Base-by-base conservation (phyloP, 1,140 invertebrate genomes). In the Scaptodrosophila lebanonensis region DNA sequence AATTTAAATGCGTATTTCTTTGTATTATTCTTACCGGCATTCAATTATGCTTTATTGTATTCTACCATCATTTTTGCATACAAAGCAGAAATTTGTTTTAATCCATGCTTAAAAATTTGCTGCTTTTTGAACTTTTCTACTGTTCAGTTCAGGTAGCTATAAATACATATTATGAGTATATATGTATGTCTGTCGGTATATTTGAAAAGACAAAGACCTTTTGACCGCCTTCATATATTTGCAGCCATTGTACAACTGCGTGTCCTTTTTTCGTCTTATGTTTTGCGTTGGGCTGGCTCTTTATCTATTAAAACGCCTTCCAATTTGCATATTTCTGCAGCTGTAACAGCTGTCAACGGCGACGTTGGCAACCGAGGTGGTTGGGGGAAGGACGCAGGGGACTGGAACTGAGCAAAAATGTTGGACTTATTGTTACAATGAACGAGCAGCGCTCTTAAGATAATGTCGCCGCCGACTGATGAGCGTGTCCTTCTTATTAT, bases 281-380 rank as follows among this genome's bases (percentile, higher is more conserved):
- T 57, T 61, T 72, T 69, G 69, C 45, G 56, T 62, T 47, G 50
- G 30, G 16, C 11, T 49, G 20, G 73, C 73, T 82, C 69, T 79
- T 79, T 79, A 79, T 79, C 73, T 79, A 79, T 73, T 79, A 79
- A 75, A 79, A 82, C 73, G 73, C 73, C 73, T 79, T 75, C 73
- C 69, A 82, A 79, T 79, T 79, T 79, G 73, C 73, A 79, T 79
- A 79, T 79, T 82, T 79, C 75, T 79, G 73, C 73, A 82, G 73
- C 73, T 79, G 73, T 73, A 79, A 66, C 73, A 79, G 75, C 73
- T 79, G 73, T 79, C 75, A 79, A 82, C 73, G 69, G 47, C 42
- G 42, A 44, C 36, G 52, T 45, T 49, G 59, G 29, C 22, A 9
- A 13, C 27, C 27, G n/a, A n/a, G n/a, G n/a, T 51, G 50, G 43